Conservation (phyloP, 2,797 vertebrate genomes). For the Coreius guichenoti region DNA sequence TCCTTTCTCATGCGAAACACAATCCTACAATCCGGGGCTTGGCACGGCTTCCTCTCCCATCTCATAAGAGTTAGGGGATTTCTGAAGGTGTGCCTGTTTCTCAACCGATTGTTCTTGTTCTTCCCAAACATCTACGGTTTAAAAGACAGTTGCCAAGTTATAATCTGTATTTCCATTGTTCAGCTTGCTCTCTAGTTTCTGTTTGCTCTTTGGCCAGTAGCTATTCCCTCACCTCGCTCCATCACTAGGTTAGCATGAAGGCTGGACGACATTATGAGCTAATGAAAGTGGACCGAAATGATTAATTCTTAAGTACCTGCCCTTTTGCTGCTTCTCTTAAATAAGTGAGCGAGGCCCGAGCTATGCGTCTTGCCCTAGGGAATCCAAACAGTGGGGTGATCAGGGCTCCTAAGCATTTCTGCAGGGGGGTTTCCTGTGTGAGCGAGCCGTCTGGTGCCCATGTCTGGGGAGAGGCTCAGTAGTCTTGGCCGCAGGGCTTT, state of each 20-base stretch:
- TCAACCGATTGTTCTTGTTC: conserved; percentile 11
- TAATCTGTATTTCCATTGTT: conserved; percentile 23
- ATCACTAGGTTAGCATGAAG: conserved; percentile 12
- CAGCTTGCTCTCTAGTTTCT: conserved; percentile 1
- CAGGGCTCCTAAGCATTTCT: conserved; percentile 64
- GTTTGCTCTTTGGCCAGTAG: conserved; percentile 7
- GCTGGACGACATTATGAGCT: not conserved
- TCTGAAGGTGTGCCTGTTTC: conserved; percentile 41
- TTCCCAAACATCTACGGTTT: not conserved
- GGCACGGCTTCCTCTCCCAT: conserved; percentile 39
- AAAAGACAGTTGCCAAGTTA: conserved; percentile 34
- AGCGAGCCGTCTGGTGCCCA: conserved; percentile 75
- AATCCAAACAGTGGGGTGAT: conserved; percentile 63
- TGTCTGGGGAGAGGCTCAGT: conserved; percentile 76
- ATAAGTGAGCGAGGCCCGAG: conserved; percentile 68
- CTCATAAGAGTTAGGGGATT: conserved; percentile 33
- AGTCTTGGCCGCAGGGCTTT: conserved; percentile 76
- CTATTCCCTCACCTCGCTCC: not conserved
- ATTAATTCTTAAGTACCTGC: conserved; percentile 38
- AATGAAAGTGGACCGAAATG: conserved; percentile 23
- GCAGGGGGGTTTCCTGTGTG: conserved; percentile 69
- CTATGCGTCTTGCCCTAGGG: conserved; percentile 62
- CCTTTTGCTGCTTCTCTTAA: conserved; percentile 51
- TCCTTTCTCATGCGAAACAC: conserved; percentile 59
- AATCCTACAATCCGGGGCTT: conserved; percentile 44